Base-by-base conservation (phyloP, 1,140 invertebrate species). In the Saccostrea cuccullata region DNA sequence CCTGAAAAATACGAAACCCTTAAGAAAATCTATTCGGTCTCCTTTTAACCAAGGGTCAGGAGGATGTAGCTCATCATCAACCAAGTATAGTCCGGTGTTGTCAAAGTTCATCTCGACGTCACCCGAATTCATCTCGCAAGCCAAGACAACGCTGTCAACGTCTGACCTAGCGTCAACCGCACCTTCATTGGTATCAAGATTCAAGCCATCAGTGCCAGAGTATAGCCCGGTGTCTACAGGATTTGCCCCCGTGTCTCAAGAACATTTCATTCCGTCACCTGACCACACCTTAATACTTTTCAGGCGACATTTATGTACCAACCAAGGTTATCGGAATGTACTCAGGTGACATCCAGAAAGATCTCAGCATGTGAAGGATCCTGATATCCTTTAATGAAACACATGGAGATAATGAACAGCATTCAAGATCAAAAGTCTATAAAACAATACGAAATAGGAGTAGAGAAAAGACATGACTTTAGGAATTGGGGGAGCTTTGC, bases 191-290 rank as follows among this genome's bases (percentile, higher is more conserved):
- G n/a, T n/a, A n/a, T n/a, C n/a, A n/a, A n/a, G n/a, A n/a, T n/a
- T n/a, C n/a, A n/a, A n/a, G n/a, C n/a, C 40, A 47, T 2, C 40
- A 73, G 30, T 26, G 30, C 23, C 70, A 73, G 30, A 15, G 15
- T 60, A 15, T 60, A 23, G 3, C 15, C 40, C 36, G 1, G 47
- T 55, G 6, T 47, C 40, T 2, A 2, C 40, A 47, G 40, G 40
- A 47, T 47, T 47, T 47, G 40, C 6, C 40, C 40, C 40, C 6
- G n/a, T 47, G 9, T 2, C 2, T 20, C 40, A 26, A 47, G 82
- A 83, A 20, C n/a, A 9, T 70, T 83, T 83, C 82, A 13, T 83
- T 20, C 30, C 82, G 4, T 83, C 82, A 47, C 82, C 82, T 83
- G 82, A n/a, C 20, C 15, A 83, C 47, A 83, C 36, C n/a, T 55